These are phyloP conservation scores for Labeo rohita DNA, from an alignment of 2,113 vertebrate species.

Conservation along the genomic window DNA sequence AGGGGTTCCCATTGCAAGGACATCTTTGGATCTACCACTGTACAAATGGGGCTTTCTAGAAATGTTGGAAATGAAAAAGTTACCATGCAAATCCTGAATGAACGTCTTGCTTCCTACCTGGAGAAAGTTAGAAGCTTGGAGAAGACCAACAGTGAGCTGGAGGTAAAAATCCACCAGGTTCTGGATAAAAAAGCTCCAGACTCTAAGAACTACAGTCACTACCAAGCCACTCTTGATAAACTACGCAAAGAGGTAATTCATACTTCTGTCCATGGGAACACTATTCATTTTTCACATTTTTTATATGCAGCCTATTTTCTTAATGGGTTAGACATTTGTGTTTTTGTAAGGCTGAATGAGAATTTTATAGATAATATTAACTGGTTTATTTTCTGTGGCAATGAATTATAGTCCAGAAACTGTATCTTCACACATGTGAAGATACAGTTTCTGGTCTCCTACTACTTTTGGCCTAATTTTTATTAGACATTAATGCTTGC, in stretches of 20 bases:
- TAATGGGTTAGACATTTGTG: background rate
- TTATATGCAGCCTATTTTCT: background rate
- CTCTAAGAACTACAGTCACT: constrained; percentile 79
- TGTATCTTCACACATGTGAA: no score
- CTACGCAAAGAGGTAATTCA: constrained; percentile 74
- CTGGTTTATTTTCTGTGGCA: background rate
- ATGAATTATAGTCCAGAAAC: background rate
- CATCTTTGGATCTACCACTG: background rate
- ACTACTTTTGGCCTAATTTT: background rate
- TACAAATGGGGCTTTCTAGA: background rate
- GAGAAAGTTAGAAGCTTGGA: constrained; percentile 78
- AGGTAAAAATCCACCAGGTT: constrained; percentile 78
- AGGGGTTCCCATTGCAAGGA: background rate
- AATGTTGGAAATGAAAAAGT: constrained; percentile 69
- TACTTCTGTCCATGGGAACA: no score
- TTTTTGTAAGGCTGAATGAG: background rate
- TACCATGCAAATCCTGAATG: constrained; percentile 81
- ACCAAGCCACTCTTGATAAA: constrained; percentile 75
- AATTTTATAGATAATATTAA: background rate
- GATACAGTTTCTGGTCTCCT: background rate
- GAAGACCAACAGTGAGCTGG: constrained; percentile 76
- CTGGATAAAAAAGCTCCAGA: constrained; percentile 76
- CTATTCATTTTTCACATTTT: background rate
- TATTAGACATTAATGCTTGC: background rate
- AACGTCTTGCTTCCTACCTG: constrained; percentile 78